A percentile compares a stretch with the other conserved stretches of the same genome.
These are phyloP conservation scores for Actenoides lindsayi DNA, from an alignment of 2,113 vertebrate genomes.

Conservation along the genomic window DNA sequence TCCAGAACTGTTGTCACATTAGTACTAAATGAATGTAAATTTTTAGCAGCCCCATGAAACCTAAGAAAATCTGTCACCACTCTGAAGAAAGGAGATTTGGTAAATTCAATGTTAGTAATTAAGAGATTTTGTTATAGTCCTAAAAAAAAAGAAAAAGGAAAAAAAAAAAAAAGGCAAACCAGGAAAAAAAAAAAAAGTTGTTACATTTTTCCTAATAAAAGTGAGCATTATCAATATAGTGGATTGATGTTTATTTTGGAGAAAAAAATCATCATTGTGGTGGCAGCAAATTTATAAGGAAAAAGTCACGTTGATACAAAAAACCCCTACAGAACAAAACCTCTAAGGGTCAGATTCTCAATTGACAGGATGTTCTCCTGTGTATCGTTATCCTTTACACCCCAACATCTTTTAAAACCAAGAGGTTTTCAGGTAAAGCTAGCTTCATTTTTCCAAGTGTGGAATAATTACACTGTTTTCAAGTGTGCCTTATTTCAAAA, in stretches of 20 bases:
- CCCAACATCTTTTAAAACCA: not conserved
- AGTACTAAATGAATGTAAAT: not conserved
- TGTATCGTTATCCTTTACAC: not conserved
- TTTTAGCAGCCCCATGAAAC: not conserved
- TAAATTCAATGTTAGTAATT: not conserved
- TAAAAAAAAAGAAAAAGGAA: not conserved
- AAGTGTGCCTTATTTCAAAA: not conserved
- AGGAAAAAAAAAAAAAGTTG: not conserved
- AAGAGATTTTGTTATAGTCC: not conserved
- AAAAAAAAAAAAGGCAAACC: not conserved
- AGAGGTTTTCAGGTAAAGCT: not conserved
- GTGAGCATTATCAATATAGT: not conserved
- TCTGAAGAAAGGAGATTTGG: not conserved
- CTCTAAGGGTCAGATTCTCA: not conserved
- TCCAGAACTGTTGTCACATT: not conserved
- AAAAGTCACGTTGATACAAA: not conserved
- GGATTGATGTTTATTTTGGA: not conserved
- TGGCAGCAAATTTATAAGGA: not conserved
- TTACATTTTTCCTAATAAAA: not conserved
- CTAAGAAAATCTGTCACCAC: not conserved
- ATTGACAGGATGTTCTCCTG: not conserved
- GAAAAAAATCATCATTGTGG: not conserved
- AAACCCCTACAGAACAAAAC: not conserved
- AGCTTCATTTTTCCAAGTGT: not conserved
- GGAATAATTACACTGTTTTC: not conserved